Evolutionary conservation across 2,113 vertebrate species (phyloP), one percentile per base, ranked within the genome.

Genomic region (Zosterops lateralis): DNA sequence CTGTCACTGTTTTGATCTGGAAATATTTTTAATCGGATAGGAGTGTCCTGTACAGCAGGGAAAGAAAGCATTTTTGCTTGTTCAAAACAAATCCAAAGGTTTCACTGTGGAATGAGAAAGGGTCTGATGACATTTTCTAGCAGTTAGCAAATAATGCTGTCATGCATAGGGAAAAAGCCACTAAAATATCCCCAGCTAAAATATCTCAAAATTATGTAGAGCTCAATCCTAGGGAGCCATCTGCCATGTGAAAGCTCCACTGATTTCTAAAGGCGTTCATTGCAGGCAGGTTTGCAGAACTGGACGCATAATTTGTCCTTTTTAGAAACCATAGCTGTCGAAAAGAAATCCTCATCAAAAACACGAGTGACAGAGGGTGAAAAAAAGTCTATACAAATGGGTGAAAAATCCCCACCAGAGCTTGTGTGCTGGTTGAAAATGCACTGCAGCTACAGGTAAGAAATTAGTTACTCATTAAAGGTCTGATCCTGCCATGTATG

Each of bases 121-220:
- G 87, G 64, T 77, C 91, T 95, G 94, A 85, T 94, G 91, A 92
- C 87, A 97, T 97, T 95, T 96, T 92, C 78, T 80, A 90, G 82
- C 75, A 96, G 93, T 72, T 92, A 95, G 91, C 72, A 94, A 95
- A 92, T 95, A 87, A 88, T 88, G 47, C 84, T 96, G 90, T 91
- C 94, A 91, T 89, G 94, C 94, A 95, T 94, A 94, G 89, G 82
- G 75, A 96, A 95, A 96, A 89, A 92, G 67, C 75, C 96, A 88
- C 94, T 88, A 94, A 97, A 97, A 97, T 95, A 95, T 95, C 94
- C 93, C 84, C 67, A 94, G 80, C 87, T 95, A 90, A 94, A 96
- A 96, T 95, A 95, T 53, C 22, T 1, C 92, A 93, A 95, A 95
- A 95, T 95, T 93, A 93, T 96, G 94, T 93, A 89, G 74, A 92